A percentile compares a stretch with the other conserved stretches of the same genome.
These are phyloP conservation scores for Amiota minor DNA, from an alignment of 2,888 invertebrate genomes.

Conservation along the genomic window DNA sequence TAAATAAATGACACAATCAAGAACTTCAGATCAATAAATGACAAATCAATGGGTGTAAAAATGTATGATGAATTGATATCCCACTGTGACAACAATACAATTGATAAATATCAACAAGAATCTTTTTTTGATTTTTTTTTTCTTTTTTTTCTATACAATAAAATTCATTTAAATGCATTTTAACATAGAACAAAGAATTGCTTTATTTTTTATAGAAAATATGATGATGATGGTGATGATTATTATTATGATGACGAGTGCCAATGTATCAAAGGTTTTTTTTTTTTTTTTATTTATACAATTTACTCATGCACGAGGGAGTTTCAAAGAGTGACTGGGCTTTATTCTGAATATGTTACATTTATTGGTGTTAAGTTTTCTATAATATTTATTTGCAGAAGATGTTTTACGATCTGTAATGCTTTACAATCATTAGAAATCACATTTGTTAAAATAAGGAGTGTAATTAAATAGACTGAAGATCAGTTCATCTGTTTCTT, in stretches of 20 bases:
- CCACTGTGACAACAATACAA: slow-evolving; percentile 50
- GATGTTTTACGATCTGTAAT: too few species aligned
- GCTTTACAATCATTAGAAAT: too few species aligned
- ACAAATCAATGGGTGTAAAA: slow-evolving; percentile 29
- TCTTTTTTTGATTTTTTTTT: slow-evolving; percentile 24
- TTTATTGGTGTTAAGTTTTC: too few species aligned
- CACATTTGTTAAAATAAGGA: too few species aligned
- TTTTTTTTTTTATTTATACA: too few species aligned
- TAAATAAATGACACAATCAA: slow-evolving; percentile 17
- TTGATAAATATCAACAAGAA: slow-evolving; percentile 62
- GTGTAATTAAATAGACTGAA: too few species aligned
- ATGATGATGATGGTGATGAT: background rate
- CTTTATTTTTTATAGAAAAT: slow-evolving; percentile 12
- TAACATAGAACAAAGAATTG: slow-evolving; percentile 14
- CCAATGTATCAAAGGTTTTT: background rate
- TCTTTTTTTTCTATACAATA: background rate
- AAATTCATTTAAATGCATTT: slow-evolving; percentile 10
- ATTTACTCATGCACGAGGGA: too few species aligned
- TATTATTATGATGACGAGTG: background rate
- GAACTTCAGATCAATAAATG: background rate
- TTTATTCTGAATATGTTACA: too few species aligned
- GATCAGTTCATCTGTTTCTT: too few species aligned
- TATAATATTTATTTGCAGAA: too few species aligned
- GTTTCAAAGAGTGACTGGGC: too few species aligned
- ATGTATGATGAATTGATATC: slow-evolving; percentile 23